These are phyloP conservation scores for Triplophysa tibetana DNA, from an alignment of 2,113 vertebrate genomes.

Conservation along the genomic window DNA sequence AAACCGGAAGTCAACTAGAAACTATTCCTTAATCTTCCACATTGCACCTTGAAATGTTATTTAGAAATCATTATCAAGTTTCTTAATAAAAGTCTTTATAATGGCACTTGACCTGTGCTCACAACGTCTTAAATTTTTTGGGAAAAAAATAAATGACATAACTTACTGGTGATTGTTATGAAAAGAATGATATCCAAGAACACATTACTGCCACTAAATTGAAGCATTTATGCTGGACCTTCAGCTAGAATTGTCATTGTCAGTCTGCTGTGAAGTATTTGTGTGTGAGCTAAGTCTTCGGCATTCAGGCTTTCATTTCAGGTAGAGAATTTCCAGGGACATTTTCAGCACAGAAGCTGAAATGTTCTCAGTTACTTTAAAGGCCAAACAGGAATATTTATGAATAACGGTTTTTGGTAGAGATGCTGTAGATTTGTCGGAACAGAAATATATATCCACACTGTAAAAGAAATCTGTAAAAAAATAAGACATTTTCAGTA, in stretches of 20 bases:
- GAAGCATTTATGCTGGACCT: slow-evolving; percentile 4
- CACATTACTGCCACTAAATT: not conserved
- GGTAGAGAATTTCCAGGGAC: slow-evolving; percentile 20
- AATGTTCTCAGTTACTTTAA: slow-evolving; percentile 21
- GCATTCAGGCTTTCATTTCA: slow-evolving; percentile 27
- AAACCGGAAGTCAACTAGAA: no score
- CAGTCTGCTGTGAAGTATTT: slow-evolving; percentile 3
- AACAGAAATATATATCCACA: no score
- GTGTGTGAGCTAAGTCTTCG: not conserved
- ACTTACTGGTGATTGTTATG: not conserved
- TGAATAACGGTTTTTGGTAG: no score
- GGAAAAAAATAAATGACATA: no score
- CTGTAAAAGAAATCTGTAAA: no score
- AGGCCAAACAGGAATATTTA: not conserved
- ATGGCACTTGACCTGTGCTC: not conserved
- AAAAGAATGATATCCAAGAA: not conserved
- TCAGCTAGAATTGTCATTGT: not conserved
- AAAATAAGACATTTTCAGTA: no score
- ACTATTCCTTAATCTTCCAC: not conserved
- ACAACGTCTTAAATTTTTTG: not conserved
- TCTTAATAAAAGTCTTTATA: not conserved
- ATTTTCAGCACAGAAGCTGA: not conserved
- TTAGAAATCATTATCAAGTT: not conserved
- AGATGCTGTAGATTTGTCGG: no score
- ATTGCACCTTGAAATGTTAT: not conserved